Percentiles rank a stretch among this genome's conserved stretches.
phyloP scores from a whole-genome alignment of 2,797 vertebrate genomes.

The Smutsia gigantea region DNA sequence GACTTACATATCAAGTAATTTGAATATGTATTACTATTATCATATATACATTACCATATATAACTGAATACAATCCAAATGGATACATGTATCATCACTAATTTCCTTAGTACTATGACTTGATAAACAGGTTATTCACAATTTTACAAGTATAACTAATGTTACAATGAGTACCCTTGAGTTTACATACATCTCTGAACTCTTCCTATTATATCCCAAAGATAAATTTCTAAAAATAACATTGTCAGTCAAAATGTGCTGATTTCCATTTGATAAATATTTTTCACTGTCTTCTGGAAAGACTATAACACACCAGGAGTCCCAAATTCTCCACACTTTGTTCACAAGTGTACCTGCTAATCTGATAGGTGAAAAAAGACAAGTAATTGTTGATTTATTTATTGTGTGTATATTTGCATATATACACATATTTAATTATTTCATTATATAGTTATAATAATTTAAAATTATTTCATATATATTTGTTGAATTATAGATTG shows the following conservation, averaged over 20 bases:
- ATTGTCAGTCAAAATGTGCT: not conserved
- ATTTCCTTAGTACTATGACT: not conserved
- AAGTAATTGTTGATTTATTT: not conserved
- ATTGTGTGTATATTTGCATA: not conserved
- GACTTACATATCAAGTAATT: not conserved
- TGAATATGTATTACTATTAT: not conserved
- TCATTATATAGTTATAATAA: not conserved
- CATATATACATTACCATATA: not conserved
- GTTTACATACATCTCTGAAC: not conserved
- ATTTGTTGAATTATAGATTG: not conserved
- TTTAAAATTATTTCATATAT: not conserved
- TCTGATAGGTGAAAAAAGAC: conserved; percentile 67
- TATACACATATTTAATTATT: not conserved
- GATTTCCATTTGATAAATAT: conserved; percentile 1
- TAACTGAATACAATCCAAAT: not conserved
- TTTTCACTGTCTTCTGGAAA: not conserved
- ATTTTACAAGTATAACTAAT: conserved; percentile 14
- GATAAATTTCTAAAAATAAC: conserved; percentile 8
- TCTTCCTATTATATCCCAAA: not conserved
- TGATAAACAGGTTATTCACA: not conserved
- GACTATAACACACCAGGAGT: not conserved
- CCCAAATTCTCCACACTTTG: not conserved
- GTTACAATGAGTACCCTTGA: not conserved
- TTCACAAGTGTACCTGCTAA: not conserved
- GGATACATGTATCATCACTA: not conserved